A percentile compares a stretch with the other conserved stretches of the same genome.
phyloP scores from a whole-genome alignment of 2,113 vertebrate genomes.

The Loxodonta africana region DNA sequence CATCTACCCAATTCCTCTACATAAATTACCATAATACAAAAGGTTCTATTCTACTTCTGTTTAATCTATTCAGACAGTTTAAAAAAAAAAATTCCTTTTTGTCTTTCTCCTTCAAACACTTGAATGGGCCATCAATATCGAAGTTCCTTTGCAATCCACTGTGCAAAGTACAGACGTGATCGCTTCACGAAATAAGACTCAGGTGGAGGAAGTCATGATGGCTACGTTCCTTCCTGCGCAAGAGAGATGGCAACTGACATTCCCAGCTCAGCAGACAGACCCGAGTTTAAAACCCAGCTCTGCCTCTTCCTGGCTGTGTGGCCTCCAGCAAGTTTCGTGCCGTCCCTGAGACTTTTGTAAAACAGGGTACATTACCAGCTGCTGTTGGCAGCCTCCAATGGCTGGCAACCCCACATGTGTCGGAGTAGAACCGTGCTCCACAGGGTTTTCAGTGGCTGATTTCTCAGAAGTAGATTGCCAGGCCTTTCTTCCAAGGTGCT shows the following conservation, averaged over 20 bases:
- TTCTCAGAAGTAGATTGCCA: too few species aligned
- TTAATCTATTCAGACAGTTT: conserved; percentile 39
- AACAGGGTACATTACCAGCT: not conserved
- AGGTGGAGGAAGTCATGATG: not conserved
- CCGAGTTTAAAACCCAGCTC: not conserved
- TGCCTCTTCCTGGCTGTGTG: not conserved
- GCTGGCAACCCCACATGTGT: too few species aligned
- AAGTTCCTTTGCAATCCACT: conserved; percentile 24
- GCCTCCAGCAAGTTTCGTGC: not conserved
- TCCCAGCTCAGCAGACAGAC: not conserved
- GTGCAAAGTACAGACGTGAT: conserved; percentile 39
- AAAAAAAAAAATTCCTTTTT: conserved; percentile 56
- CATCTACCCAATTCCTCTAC: conserved; percentile 10
- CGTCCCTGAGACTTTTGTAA: not conserved
- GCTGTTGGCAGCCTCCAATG: too few species aligned
- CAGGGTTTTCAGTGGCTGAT: too few species aligned
- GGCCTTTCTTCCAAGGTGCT: too few species aligned
- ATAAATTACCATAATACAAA: conserved; percentile 65
- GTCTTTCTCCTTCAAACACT: conserved; percentile 39
- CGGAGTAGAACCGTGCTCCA: too few species aligned
- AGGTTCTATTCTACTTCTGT: conserved; percentile 34
- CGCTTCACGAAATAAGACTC: not conserved
- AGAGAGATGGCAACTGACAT: not conserved
- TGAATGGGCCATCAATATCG: conserved; percentile 56
- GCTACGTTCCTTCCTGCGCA: not conserved